Base-by-base conservation (phyloP, 2,113 vertebrate genomes). In the Sardina pilchardus region DNA sequence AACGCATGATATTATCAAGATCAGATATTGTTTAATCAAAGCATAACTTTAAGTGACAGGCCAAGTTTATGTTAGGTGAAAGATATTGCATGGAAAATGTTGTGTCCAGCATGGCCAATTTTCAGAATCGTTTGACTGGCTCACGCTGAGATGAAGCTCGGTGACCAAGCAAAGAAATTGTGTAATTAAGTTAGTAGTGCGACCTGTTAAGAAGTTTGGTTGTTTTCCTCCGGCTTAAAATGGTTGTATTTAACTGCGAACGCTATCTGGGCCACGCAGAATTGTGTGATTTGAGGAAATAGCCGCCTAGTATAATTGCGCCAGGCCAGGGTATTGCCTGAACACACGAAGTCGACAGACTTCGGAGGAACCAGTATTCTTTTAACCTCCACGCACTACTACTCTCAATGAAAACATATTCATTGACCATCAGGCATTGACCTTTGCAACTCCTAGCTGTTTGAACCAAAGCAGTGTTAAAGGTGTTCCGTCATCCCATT, bases 361-460 rank as follows among this genome's bases (percentile, higher is more conserved):
- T 30, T 12, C 9, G 63, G 26, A 71, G 26, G 26, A 14, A 71
- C 10, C 63, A 71, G 8, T 2, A 8, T 12, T 16, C 0, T 71
- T 9, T 71, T 71, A 30, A 78, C 26, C 10, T 39, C 16, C 17
- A 36, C 4, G 5, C 0, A 36, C 71, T 78, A 12, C 9, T 34
- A 34, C 36, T 34, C 34, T 17, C 26, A 78, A 17, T 78, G 71
- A 34, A 36, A 26, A 26, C 59, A 26, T n/a, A 24, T 63, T 21
- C 24, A n/a, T 24, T 63, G 63, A 71, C 71, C 71, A 56, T 21
- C 17, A 56, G 3, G 71, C 71, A 36, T 34, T 36, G 71, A 39
- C 71, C 71, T 78, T 78, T 78, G 71, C 16, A 34, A 78, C 71
- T 78, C 34, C 10, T 9, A 78, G 71, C 71, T 78, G 71, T 34